These are phyloP conservation scores for Emmelina monodactyla DNA, from an alignment of 2,888 invertebrate genomes.

Conservation along the genomic window DNA sequence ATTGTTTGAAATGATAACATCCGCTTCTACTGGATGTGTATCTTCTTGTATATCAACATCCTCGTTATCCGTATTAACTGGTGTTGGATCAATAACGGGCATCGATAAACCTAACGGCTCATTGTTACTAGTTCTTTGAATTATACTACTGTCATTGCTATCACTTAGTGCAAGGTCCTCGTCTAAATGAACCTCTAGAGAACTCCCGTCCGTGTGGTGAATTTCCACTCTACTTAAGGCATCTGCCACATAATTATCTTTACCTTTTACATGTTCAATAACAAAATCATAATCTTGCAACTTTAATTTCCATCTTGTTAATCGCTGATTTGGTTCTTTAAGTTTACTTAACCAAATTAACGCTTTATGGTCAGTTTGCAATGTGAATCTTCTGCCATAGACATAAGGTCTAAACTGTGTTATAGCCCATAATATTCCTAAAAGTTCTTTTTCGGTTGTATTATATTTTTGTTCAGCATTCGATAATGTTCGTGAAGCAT, in stretches of 20 bases:
- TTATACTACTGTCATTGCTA: not conserved
- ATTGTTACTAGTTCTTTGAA: no score
- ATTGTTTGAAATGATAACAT: no score
- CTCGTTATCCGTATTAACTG: no score
- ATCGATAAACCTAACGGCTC: not conserved
- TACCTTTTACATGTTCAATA: constrained; percentile 2
- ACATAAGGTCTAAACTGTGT: constrained; percentile 15
- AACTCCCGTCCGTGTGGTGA: not conserved
- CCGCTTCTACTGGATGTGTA: no score
- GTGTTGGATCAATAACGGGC: no score
- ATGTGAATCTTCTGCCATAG: constrained; percentile 11
- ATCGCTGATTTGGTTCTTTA: constrained; percentile 13
- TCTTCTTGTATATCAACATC: no score
- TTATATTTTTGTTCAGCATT: constrained; percentile 18
- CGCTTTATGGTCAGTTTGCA: constrained; percentile 12
- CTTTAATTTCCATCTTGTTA: constrained; percentile 13
- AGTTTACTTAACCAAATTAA: constrained; percentile 12
- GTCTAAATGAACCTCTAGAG: not conserved
- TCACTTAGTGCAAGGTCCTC: not conserved
- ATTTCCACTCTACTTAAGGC: constrained; percentile 9
- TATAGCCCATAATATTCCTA: constrained; percentile 20
- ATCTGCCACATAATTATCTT: constrained; percentile 5
- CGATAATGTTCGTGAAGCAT: constrained; percentile 17
- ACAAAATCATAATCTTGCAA: constrained; percentile 13
- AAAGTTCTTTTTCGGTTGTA: constrained; percentile 22